A percentile compares a stretch with the other conserved stretches of the same genome.
Conservation (phyloP, 1,140 invertebrate species). For the Pogonomyrmex californicus region DNA sequence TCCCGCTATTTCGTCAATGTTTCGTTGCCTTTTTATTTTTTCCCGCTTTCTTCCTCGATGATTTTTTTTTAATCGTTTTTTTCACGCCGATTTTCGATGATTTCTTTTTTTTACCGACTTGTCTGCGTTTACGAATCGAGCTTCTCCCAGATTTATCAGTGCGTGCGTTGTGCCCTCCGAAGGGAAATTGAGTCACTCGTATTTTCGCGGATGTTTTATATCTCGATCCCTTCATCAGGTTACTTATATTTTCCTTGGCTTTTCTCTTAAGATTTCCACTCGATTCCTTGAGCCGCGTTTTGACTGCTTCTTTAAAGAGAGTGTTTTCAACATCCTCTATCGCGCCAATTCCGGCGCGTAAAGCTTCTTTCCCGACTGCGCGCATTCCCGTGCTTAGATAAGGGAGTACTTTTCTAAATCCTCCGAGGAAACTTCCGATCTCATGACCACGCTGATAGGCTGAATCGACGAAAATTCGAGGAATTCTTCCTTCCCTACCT, state of each 20-base stretch:
- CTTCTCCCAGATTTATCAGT: too few species aligned
- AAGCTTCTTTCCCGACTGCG: background rate
- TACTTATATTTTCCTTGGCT: background rate
- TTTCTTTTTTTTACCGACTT: too few species aligned
- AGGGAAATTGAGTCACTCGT: background rate
- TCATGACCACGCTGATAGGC: background rate
- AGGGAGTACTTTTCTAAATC: background rate
- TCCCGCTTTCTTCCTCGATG: too few species aligned
- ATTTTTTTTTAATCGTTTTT: too few species aligned
- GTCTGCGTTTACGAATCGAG: too few species aligned
- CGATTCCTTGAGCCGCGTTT: background rate
- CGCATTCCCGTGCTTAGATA: background rate
- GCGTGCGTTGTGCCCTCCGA: background rate
- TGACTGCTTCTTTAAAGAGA: background rate
- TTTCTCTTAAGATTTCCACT: background rate
- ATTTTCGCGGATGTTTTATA: background rate
- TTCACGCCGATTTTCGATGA: too few species aligned
- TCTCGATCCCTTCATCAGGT: background rate
- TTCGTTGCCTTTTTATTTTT: too few species aligned
- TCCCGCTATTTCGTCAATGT: too few species aligned
- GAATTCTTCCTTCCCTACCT: too few species aligned
- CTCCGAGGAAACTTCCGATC: background rate
- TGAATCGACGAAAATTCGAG: too few species aligned
- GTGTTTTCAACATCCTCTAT: background rate
- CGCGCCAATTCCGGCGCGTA: too few species aligned